Percentiles rank a stretch among this genome's conserved stretches.
phyloP scores from a whole-genome alignment of 1,140 invertebrate species.

The Aphaenogaster rudis region DNA sequence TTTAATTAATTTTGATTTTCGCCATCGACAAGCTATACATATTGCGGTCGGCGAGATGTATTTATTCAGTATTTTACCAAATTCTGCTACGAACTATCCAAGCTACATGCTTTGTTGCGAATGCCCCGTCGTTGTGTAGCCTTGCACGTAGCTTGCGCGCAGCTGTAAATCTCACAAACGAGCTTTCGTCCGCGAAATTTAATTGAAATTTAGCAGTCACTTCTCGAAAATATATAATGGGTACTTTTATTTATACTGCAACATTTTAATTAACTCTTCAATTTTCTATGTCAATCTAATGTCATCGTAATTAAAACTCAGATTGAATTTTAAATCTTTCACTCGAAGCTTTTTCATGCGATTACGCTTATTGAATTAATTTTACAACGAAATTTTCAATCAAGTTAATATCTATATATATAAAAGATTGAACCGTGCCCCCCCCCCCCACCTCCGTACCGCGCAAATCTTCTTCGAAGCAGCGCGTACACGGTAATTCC shows the following conservation, averaged over 20 bases:
- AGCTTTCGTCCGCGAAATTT: conserved; percentile 33
- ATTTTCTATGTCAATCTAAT: conserved; percentile 22
- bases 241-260: conserved; percentile 26
- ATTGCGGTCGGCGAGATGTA: background rate
- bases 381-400: background rate
- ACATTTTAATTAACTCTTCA: conserved; percentile 52
- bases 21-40: background rate
- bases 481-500: conserved; percentile 12
- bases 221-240: conserved; percentile 24
- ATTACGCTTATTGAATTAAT: conserved; percentile 39
- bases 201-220: conserved; percentile 51
- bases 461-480: background rate
- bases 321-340: conserved; percentile 42
- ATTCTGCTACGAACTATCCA: background rate
- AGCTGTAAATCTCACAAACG: conserved; percentile 40
- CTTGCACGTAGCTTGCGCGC: background rate
- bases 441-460: background rate
- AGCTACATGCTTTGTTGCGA: conserved; percentile 13
- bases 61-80: conserved; percentile 38
- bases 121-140: background rate
- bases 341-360: background rate
- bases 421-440: background rate
- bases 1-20: conserved; percentile 53
- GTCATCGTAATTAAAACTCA: conserved; percentile 41
- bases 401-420: background rate